Percentiles rank a stretch among this genome's conserved stretches.
Evolutionary conservation across 2,113 vertebrate genomes (phyloP).

Genomic region (Silurus glanis): DNA sequence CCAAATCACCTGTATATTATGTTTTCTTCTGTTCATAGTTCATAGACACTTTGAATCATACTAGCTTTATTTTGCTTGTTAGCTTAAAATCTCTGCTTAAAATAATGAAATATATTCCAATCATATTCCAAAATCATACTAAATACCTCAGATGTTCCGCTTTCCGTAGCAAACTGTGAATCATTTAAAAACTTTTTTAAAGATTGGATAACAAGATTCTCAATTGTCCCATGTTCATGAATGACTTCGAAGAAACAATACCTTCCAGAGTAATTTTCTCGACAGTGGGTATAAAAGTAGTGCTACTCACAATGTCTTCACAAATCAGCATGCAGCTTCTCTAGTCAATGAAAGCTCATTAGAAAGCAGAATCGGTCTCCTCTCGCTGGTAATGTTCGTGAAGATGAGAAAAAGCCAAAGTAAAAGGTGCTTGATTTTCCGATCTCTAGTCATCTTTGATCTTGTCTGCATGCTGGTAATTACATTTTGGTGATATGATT

Average conservation of each 20-base stretch:
- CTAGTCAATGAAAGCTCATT: constrained; percentile 19
- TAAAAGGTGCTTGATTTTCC: background rate
- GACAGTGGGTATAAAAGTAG: background rate
- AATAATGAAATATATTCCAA: background rate
- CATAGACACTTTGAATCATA: background rate
- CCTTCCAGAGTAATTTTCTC: background rate
- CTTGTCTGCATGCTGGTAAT: background rate
- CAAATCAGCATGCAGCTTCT: constrained; percentile 19
- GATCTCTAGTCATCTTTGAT: background rate
- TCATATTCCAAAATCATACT: background rate
- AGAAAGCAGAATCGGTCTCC: constrained; percentile 31
- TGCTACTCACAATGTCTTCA: background rate
- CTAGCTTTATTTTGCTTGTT: background rate
- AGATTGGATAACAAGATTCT: background rate
- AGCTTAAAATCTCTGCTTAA: background rate
- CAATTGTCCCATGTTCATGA: background rate
- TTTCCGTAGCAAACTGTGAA: background rate
- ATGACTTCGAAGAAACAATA: background rate
- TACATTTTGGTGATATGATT: constrained; percentile 1
- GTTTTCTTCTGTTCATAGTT: background rate
- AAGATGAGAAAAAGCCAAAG: background rate
- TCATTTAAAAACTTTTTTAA: background rate
- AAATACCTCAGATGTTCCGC: background rate
- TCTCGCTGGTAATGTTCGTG: background rate
- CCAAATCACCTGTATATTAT: background rate